Percentiles rank a stretch among this genome's conserved stretches.
Evolutionary conservation across 2,888 invertebrate genomes (phyloP).

Genomic region (Cantharis lateralis): DNA sequence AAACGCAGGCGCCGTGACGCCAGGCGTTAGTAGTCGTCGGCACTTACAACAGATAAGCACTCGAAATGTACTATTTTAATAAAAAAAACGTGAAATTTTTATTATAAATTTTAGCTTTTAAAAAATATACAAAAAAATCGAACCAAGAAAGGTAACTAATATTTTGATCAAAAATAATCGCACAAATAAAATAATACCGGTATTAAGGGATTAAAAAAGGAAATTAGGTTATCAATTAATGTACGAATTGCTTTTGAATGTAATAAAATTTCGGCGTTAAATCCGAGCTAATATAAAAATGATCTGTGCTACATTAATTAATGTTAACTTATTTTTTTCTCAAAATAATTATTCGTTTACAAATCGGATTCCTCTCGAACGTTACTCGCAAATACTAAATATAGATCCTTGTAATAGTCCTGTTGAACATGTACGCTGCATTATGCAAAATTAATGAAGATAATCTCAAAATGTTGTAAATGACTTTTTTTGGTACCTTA

Average conservation of each 20-base stretch:
- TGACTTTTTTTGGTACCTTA: not conserved
- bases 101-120: conserved; percentile 3
- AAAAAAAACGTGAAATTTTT: conserved; percentile 18
- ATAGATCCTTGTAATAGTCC: conserved; percentile 21
- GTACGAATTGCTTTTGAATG: not conserved
- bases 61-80: conserved; percentile 18
- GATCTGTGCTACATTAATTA: conserved; percentile 9
- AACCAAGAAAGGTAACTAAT: not conserved
- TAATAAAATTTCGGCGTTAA: not conserved
- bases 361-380: conserved; percentile 27
- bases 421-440: conserved; percentile 18
- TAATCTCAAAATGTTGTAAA: conserved; percentile 5
- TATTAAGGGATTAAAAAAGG: not conserved
- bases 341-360: conserved; percentile 19
- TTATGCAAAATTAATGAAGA: conserved; percentile 15
- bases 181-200: not conserved
- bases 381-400: conserved; percentile 23
- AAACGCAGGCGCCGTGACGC: conserved; percentile 46
- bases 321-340: conserved; percentile 20
- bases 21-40: conserved; percentile 34
- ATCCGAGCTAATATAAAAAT: conserved; percentile 7
- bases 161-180: not conserved
- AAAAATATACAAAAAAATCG: conserved; percentile 3
- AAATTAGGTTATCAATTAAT: not conserved
- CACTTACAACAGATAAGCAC: conserved; percentile 16